Percentiles rank a stretch among this genome's conserved stretches.
Conservation (phyloP, 2,797 vertebrate genomes). For the Glyptemys insculpta region DNA sequence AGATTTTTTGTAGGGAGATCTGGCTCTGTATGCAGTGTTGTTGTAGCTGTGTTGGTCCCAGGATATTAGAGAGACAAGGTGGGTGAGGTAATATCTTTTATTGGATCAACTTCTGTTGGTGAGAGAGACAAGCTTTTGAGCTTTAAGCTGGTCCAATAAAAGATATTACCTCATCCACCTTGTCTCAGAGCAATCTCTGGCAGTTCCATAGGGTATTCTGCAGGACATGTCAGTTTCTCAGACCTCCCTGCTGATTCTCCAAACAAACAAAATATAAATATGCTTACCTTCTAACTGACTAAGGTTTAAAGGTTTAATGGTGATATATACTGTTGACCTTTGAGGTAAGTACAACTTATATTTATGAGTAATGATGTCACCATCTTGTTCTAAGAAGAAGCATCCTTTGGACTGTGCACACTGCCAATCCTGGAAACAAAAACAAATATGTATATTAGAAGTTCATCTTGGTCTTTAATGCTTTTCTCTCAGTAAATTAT, state of each 20-base stretch:
- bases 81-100: too few relatives aligned
- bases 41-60: too few relatives aligned
- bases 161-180: not conserved
- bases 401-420: slow-evolving; percentile 86
- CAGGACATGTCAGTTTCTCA: not conserved
- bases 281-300: slow-evolving; percentile 83
- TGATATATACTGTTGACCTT: slow-evolving; percentile 85
- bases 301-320: slow-evolving; percentile 87
- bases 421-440: slow-evolving; percentile 88
- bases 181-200: not conserved
- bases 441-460: not conserved
- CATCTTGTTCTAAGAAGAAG: slow-evolving; percentile 91
- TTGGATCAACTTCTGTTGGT: too few relatives aligned
- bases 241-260: not conserved
- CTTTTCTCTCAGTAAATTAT: not conserved
- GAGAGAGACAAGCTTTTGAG: too few relatives aligned
- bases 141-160: not conserved
- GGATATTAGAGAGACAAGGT: too few relatives aligned
- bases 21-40: not conserved
- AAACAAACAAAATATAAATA: slow-evolving; percentile 16
- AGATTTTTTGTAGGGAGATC: not conserved
- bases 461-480: not conserved
- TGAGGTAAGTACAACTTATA: slow-evolving; percentile 88
- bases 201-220: not conserved
- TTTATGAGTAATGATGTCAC: slow-evolving; percentile 88